Base-by-base conservation (phyloP, 2,113 vertebrate species). In the Spheniscus mendiculus region DNA sequence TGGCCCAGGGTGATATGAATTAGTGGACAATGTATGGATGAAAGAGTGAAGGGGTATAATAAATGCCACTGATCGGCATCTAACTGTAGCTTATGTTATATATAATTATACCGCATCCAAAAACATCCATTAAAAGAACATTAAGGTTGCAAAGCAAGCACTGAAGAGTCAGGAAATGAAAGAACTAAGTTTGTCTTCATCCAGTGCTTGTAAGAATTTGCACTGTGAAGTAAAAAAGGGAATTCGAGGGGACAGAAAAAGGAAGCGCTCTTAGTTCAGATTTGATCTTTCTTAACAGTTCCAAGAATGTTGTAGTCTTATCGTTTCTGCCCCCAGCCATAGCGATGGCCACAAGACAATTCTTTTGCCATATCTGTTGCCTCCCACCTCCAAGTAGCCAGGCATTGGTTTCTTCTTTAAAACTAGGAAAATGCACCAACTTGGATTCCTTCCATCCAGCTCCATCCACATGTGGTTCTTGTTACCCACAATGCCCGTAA, bases 401-500 rank as follows among this genome's bases (percentile, higher is more conserved):
- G 45, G 36, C 36, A 53, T 7, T n/a, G 53, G 10, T 72, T 91
- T 91, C 65, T 66, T 47, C 58, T 83, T 90, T 77, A 91, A 96
- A 96, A 86, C 45, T 44, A 26, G 21, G 21, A 73, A 94, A 96
- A 65, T 6, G 8, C 58, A 93, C n/a, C 49, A 56, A 80, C 61
- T 65, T 32, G 87, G 36, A 96, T 87, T 94, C 87, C 49, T 93
- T 90, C 90, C 74, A 86, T 42, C 55, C 69, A 52, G 50, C 63
- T 84, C 73, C 47, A 71, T 74, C 65, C 96, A 93, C 91, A 97
- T 96, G 91, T 97, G 93, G 92, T 96, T 96, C 83, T 89, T 91
- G 95, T 94, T 97, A 95, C 89, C 76, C 83, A 94, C 61, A 82
- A 81, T 34, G 70, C 15, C 14, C 3, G 0, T 61, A 52, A 71